phyloP scores from a whole-genome alignment of 2,888 invertebrate species.

The Cheilosia pagana region DNA sequence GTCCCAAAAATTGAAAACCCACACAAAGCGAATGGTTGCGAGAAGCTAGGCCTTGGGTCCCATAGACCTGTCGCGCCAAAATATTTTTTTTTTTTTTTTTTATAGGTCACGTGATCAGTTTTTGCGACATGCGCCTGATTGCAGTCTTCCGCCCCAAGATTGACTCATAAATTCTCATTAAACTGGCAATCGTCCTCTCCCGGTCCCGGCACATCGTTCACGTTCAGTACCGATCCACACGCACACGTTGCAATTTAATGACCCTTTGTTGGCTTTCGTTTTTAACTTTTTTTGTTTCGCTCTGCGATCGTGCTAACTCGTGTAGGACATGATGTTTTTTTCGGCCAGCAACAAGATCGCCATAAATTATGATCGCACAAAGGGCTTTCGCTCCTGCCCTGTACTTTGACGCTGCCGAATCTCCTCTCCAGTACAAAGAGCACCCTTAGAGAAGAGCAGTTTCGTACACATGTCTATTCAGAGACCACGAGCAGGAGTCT shows the following conservation, averaged over 20 bases:
- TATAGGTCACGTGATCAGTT: too few species aligned
- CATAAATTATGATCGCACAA: constrained; percentile 68
- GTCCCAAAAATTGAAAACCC: too few species aligned
- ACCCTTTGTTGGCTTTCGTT: constrained; percentile 45
- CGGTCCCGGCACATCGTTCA: neutral
- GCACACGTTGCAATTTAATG: constrained; percentile 55
- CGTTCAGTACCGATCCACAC: constrained; percentile 31
- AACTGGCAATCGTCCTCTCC: constrained; percentile 49
- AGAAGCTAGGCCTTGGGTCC: too few species aligned
- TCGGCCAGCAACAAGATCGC: constrained; percentile 39
- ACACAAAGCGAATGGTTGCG: too few species aligned
- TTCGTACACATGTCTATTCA: neutral
- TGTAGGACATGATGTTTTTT: constrained; percentile 50
- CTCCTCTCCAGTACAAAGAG: constrained; percentile 40
- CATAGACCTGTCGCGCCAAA: too few species aligned
- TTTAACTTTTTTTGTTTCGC: neutral
- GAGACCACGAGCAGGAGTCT: neutral
- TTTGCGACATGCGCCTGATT: constrained; percentile 31
- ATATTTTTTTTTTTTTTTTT: too few species aligned
- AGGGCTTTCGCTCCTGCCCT: constrained; percentile 49
- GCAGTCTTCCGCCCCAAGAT: constrained; percentile 35
- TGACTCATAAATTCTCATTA: constrained; percentile 70
- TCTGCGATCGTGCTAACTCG: constrained; percentile 28
- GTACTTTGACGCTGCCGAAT: constrained; percentile 63
- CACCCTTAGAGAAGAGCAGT: constrained; percentile 17